Conservation (phyloP, 2,113 vertebrate species). For the Nesospiza acunhae region DNA sequence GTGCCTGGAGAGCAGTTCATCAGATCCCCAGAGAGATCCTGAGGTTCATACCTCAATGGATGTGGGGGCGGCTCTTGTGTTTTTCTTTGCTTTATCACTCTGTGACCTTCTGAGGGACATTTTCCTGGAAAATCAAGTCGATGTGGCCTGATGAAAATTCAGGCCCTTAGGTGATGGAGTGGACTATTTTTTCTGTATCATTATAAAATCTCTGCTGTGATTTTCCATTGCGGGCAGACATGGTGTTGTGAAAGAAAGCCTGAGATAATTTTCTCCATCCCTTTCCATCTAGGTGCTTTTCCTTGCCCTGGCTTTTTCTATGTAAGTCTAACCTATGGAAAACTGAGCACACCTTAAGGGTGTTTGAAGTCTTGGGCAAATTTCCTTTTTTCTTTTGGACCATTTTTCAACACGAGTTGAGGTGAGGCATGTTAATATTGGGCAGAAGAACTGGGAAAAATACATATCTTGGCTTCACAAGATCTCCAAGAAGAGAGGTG, state of each 20-base stretch:
- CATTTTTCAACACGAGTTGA: not conserved
- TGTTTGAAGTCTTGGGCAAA: not conserved
- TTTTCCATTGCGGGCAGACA: not conserved
- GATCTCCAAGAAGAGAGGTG: not conserved
- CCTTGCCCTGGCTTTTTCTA: not conserved
- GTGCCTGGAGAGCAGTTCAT: not conserved
- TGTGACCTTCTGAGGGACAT: not conserved
- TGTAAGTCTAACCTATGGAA: not conserved
- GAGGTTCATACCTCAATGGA: rapidly evolving
- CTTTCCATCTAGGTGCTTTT: not conserved
- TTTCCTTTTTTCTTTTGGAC: not conserved
- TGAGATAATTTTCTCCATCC: not conserved
- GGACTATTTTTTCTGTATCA: not conserved
- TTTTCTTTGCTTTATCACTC: not conserved
- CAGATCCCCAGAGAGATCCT: not conserved
- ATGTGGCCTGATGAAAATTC: not conserved
- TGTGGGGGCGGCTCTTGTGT: not conserved
- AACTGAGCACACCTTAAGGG: not conserved
- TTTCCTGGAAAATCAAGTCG: not conserved
- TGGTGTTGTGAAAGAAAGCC: not conserved
- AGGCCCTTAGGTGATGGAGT: not conserved
- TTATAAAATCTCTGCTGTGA: not conserved
- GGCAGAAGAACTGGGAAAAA: not conserved
- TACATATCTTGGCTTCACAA: not conserved
- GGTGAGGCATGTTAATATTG: not conserved